Conservation (phyloP, 2,888 invertebrate genomes). For the Chloromyia formosa region DNA sequence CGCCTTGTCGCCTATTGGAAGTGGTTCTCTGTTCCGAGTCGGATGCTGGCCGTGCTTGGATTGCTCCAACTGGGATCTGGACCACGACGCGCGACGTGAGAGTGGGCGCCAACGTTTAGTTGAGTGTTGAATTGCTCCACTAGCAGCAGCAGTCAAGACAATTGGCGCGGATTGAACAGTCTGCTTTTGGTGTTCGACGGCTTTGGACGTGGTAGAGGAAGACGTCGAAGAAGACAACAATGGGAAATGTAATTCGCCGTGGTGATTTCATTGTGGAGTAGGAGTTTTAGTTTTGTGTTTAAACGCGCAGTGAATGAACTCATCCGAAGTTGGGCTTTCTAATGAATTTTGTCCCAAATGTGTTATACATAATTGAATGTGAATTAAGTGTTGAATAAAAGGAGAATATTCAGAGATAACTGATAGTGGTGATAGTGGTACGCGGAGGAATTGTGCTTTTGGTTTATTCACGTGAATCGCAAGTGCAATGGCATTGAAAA, state of each 20-base stretch:
- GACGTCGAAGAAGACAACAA: constrained; percentile 2
- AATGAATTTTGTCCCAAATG: background rate
- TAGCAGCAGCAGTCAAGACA: constrained; percentile 35
- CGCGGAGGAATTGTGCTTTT: background rate
- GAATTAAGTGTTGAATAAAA: background rate
- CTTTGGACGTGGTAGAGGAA: constrained; percentile 44
- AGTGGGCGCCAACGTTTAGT: constrained; percentile 19
- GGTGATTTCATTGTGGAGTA: constrained; percentile 24
- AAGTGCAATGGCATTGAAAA: constrained; percentile 64
- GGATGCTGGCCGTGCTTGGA: background rate
- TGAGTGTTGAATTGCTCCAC: constrained; percentile 36
- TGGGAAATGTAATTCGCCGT: constrained; percentile 32
- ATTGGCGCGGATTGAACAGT: constrained; percentile 49
- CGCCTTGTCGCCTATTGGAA: no score
- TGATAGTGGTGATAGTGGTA: background rate
- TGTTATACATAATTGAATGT: no score
- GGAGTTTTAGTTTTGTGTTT: background rate
- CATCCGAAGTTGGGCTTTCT: background rate
- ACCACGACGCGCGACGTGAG: background rate
- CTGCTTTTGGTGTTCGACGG: constrained; percentile 51
- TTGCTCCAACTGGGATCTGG: background rate
- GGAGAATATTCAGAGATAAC: background rate
- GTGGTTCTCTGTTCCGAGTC: background rate
- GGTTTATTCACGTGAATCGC: no score
- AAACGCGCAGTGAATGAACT: background rate